A percentile compares a stretch with the other conserved stretches of the same genome.
These are phyloP conservation scores for Homarus americanus DNA, from an alignment of 1,140 invertebrate species.

Conservation along the genomic window DNA sequence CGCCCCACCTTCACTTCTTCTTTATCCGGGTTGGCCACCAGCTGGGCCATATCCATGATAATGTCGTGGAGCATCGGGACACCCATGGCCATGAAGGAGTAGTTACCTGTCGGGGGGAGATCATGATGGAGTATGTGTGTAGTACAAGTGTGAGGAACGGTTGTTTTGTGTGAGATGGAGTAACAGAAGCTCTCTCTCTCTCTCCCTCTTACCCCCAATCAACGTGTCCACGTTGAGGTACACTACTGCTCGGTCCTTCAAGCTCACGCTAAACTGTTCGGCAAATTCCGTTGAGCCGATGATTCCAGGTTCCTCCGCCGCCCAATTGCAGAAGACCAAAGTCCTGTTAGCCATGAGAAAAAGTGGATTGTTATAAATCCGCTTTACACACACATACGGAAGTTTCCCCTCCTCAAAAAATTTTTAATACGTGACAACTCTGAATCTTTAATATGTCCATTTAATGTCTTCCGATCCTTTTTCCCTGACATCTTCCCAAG, in stretches of 20 bases:
- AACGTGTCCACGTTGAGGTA: constrained; percentile 77
- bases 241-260: constrained; percentile 77
- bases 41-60: background rate
- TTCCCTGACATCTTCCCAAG: too few species aligned
- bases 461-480: too few species aligned
- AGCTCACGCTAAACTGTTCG: constrained; percentile 69
- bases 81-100: constrained; percentile 14
- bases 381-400: too few species aligned
- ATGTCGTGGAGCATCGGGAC: constrained; percentile 10
- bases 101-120: constrained; percentile 14
- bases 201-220: constrained; percentile 45
- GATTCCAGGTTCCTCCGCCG: constrained; percentile 75
- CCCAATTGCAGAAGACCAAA: constrained; percentile 78
- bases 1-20: background rate
- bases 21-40: constrained; percentile 32
- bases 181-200: constrained; percentile 35
- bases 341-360: constrained; percentile 79
- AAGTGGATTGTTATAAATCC: too few species aligned
- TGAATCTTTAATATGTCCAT: too few species aligned
- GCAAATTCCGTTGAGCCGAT: constrained; percentile 76
- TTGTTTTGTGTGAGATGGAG: too few species aligned
- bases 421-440: too few species aligned
- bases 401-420: too few species aligned
- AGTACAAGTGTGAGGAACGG: too few species aligned
- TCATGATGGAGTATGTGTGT: too few species aligned